Conservation (phyloP, 2,888 invertebrate genomes). For the Plemyria rubiginata region DNA sequence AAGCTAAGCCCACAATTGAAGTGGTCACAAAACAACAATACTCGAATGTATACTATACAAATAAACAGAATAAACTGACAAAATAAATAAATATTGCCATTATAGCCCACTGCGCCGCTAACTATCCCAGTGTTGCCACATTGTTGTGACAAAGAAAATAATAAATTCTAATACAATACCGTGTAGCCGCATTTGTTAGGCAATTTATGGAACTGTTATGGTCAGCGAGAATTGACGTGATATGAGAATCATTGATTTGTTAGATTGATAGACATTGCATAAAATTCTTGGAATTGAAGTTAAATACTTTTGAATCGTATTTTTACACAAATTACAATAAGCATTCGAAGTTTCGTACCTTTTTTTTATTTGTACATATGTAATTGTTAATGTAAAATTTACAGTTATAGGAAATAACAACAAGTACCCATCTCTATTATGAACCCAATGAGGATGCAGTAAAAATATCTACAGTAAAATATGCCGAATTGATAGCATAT, state of each 20-base stretch:
- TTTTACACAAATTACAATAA: too few relatives aligned
- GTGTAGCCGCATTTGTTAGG: slow-evolving; percentile 78
- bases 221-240: slow-evolving; percentile 55
- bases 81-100: slow-evolving; percentile 71
- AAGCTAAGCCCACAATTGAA: slow-evolving; percentile 51
- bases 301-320: not conserved
- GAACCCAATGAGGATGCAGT: too few relatives aligned
- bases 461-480: too few relatives aligned
- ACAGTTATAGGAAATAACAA: too few relatives aligned
- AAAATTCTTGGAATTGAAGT: not conserved
- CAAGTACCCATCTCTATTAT: too few relatives aligned
- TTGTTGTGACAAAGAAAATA: slow-evolving; percentile 67
- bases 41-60: slow-evolving; percentile 52
- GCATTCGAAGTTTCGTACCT: too few relatives aligned
- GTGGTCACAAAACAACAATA: slow-evolving; percentile 58
- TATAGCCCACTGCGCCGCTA: slow-evolving; percentile 63
- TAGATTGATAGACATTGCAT: slow-evolving; percentile 20
- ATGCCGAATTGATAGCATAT: too few relatives aligned
- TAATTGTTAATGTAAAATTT: too few relatives aligned
- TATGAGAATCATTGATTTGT: slow-evolving; percentile 38
- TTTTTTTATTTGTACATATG: too few relatives aligned
- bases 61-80: slow-evolving; percentile 62
- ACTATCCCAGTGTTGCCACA: slow-evolving; percentile 59
- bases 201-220: slow-evolving; percentile 71
- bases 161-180: slow-evolving; percentile 76